Percentiles rank a stretch among this genome's conserved stretches.
phyloP scores from a whole-genome alignment of 2,113 vertebrate genomes.

The Megaceryle torquata region DNA sequence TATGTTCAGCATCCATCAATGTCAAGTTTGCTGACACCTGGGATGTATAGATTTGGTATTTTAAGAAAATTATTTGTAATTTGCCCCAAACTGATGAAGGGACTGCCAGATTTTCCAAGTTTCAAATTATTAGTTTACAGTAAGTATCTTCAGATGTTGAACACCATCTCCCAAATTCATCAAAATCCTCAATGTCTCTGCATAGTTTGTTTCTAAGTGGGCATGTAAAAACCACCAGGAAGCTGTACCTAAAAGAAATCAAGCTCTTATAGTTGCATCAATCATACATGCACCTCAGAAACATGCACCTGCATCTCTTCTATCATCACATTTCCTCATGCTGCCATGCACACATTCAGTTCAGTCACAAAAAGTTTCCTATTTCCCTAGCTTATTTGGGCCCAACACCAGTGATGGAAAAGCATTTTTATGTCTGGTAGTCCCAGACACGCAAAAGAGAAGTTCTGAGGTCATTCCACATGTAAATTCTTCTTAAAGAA shows the following conservation, averaged over 20 bases:
- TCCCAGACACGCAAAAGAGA: not conserved
- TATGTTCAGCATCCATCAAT: not conserved
- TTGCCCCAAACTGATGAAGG: not conserved
- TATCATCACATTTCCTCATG: not conserved
- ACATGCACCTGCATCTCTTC: not conserved
- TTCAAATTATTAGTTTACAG: accelerated
- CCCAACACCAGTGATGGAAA: not conserved
- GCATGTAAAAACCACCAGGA: not conserved
- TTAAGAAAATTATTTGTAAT: not conserved
- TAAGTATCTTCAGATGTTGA: not conserved
- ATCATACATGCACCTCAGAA: not conserved
- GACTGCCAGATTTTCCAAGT: not conserved
- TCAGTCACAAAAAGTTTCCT: not conserved
- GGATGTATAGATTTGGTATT: not conserved
- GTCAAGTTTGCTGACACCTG: not conserved
- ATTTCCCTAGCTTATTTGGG: not conserved
- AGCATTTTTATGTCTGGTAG: not conserved
- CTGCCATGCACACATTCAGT: not conserved
- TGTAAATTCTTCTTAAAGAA: not conserved
- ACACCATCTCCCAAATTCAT: not conserved
- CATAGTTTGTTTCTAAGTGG: not conserved
- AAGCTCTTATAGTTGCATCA: not conserved
- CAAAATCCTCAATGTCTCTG: not conserved
- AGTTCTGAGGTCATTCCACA: not conserved
- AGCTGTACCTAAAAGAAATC: not conserved